Percentiles rank a stretch among this genome's conserved stretches.
These are phyloP conservation scores for Hexactinellida sp. DNA, from an alignment of 37 sponge, comb jelly and placozoan genomes.

Conservation along the genomic window DNA sequence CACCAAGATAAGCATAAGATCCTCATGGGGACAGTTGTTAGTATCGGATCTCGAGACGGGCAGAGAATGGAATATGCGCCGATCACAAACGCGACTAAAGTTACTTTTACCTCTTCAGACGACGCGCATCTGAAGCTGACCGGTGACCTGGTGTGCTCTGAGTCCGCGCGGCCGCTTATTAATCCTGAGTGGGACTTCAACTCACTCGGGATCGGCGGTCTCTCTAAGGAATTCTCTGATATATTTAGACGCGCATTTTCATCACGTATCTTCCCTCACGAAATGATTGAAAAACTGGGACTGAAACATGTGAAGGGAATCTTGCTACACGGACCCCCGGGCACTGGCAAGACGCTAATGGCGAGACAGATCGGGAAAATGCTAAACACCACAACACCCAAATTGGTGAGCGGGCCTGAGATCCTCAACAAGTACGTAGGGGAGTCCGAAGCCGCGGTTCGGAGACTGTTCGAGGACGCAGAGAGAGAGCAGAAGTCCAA, in stretches of 20 bases:
- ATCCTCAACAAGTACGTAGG: constrained; percentile 96
- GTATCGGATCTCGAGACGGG: neutral
- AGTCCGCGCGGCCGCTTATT: constrained; percentile 39
- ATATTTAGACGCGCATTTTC: constrained; percentile 97
- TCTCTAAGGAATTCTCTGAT: constrained; percentile 76
- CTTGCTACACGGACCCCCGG: constrained; percentile 57
- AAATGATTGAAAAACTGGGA: constrained; percentile 83
- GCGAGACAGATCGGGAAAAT: constrained; percentile 97
- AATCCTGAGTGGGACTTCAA: constrained; percentile 95
- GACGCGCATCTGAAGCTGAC: neutral
- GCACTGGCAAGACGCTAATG: constrained; percentile 97
- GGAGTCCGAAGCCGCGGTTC: constrained; percentile 73
- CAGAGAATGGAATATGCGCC: neutral
- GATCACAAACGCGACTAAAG: neutral
- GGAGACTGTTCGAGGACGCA: constrained; percentile 81
- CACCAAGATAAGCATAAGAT: constrained; percentile 10
- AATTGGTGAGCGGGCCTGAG: constrained; percentile 92
- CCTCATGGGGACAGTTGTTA: neutral
- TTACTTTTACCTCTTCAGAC: neutral
- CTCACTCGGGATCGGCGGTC: constrained; percentile 94
- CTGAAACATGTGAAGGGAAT: constrained; percentile 45
- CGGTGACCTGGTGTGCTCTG: neutral
- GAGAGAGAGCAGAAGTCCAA: constrained; percentile 85
- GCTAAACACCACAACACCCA: constrained; percentile 91
- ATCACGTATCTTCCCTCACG: constrained; percentile 90